Evolutionary conservation across 2,113 vertebrate species (phyloP), one percentile per base, ranked within the genome.

Genomic region (Narcine bancroftii): DNA sequence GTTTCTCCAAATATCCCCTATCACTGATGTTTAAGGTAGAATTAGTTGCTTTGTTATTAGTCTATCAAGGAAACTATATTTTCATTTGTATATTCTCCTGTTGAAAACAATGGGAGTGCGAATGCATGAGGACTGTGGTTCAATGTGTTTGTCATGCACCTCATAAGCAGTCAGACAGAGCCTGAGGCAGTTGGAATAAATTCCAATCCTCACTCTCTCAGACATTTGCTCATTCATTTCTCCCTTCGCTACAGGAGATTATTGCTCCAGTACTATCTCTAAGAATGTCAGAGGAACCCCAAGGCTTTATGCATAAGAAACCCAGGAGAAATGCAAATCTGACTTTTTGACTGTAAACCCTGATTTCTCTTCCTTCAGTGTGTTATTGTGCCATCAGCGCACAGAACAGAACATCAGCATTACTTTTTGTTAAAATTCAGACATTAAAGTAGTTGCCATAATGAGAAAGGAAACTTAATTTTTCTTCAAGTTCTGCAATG

Each of bases 101-200:
- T 13, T 85, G 81, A 39, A 89, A 89, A 89, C 56, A 66, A 89
- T 89, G 60, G 60, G 85, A 24, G 85, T 65, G 85, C 85, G 39
- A 39, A 36, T 26, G 24, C 60, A 56, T 26, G 56, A 66, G 36
- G 56, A 56, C 85, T 66, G 56, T 5, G n/a, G 56, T 65, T 36
- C 65, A 36, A 42, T 89, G 60, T 89, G 36, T 66, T 89, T 89
- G 85, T 89, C 60, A 26, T 66, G 36, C 36, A 63, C 21, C n/a
- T 89, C 60, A 45, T 89, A 42, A 89, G 21, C 36, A 65, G 17
- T 89, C 85, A 66, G 85, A 65, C 5, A 15, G 56, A 63, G 85
- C 85, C 85, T 42, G 60, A 65, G 60, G n/a, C 33, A 89, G 9
- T 63, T 24, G 39, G 60, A 65, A 89, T 66, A 63, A 36, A 65